phyloP scores from a whole-genome alignment of 2,888 invertebrate genomes.

The Tricholauxania praeusta region DNA sequence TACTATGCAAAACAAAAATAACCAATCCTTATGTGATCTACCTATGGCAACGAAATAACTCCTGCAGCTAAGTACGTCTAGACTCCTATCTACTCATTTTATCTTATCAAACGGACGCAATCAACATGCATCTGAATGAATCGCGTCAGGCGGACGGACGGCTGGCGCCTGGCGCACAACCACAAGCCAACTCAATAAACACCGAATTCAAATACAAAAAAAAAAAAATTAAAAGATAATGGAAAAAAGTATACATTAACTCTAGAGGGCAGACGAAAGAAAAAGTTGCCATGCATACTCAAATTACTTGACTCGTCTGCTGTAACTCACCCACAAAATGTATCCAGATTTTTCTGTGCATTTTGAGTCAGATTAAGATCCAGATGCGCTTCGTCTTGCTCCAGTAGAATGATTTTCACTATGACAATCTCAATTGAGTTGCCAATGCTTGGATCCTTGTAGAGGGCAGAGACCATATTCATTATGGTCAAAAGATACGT shows the following conservation, averaged over 20 bases:
- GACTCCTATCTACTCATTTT: conserved; percentile 37
- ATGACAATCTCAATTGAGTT: conserved; percentile 92
- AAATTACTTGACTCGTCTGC: neutral
- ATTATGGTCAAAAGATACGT: conserved; percentile 90
- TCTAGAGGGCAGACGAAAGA: neutral
- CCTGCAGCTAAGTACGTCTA: conserved; percentile 41
- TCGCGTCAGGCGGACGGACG: neutral
- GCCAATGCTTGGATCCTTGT: conserved; percentile 89
- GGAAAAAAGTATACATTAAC: neutral
- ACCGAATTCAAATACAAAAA: conserved; percentile 4
- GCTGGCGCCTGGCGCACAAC: conserved; percentile 22
- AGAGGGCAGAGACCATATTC: conserved; percentile 92
- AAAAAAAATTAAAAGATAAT: conserved; percentile 6
- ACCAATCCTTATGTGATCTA: neutral
- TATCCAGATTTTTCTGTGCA: conserved; percentile 84
- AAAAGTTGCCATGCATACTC: conserved; percentile 3
- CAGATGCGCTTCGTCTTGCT: conserved; percentile 71
- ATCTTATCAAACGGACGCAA: conserved; percentile 46
- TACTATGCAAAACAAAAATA: neutral
- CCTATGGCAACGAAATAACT: conserved; percentile 15
- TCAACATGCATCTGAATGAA: conserved; percentile 24
- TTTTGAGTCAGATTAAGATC: conserved; percentile 81
- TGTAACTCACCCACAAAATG: conserved; percentile 77
- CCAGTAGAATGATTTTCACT: conserved; percentile 83
- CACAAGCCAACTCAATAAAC: neutral